phyloP scores from a whole-genome alignment of 2,888 invertebrate genomes.

The Drosophila nr. perissopoda region DNA sequence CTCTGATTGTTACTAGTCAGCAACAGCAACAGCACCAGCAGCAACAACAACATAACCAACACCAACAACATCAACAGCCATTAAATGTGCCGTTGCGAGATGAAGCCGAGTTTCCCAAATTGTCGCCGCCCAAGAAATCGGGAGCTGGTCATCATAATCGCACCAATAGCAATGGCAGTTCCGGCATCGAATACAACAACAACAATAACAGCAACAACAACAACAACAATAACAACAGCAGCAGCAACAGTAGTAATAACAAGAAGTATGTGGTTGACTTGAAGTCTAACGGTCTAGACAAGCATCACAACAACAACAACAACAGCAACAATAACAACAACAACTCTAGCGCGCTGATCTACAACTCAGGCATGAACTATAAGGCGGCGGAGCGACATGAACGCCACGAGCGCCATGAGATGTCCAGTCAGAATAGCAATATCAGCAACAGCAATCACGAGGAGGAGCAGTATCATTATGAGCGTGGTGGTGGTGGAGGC shows the following conservation, averaged over 20 bases:
- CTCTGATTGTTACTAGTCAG: constrained; percentile 84
- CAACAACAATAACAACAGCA: constrained; percentile 39
- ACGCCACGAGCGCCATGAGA: constrained; percentile 73
- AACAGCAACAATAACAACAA: constrained; percentile 49
- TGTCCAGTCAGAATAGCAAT: constrained; percentile 79
- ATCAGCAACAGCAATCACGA: constrained; percentile 80
- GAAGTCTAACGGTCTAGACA: constrained; percentile 69
- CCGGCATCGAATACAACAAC: constrained; percentile 65
- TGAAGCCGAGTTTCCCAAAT: constrained; percentile 85
- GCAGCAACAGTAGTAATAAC: constrained; percentile 47
- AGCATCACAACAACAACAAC: constrained; percentile 55
- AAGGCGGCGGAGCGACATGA: constrained; percentile 70
- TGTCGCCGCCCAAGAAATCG: constrained; percentile 84
- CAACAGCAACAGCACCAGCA: constrained; percentile 67
- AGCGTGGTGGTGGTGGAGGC: constrained; percentile 61
- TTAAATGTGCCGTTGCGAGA: constrained; percentile 80
- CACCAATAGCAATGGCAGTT: constrained; percentile 73
- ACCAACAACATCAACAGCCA: constrained; percentile 71
- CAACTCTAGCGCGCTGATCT: constrained; percentile 58
- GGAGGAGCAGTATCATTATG: constrained; percentile 81
- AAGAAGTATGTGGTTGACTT: constrained; percentile 68
- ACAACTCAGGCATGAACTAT: constrained; percentile 82
- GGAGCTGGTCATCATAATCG: constrained; percentile 64
- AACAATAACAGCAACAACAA: constrained; percentile 54
- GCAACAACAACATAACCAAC: constrained; percentile 73